These are phyloP conservation scores for Microcebus murinus DNA, from an alignment of 2,113 vertebrate genomes.

Conservation along the genomic window DNA sequence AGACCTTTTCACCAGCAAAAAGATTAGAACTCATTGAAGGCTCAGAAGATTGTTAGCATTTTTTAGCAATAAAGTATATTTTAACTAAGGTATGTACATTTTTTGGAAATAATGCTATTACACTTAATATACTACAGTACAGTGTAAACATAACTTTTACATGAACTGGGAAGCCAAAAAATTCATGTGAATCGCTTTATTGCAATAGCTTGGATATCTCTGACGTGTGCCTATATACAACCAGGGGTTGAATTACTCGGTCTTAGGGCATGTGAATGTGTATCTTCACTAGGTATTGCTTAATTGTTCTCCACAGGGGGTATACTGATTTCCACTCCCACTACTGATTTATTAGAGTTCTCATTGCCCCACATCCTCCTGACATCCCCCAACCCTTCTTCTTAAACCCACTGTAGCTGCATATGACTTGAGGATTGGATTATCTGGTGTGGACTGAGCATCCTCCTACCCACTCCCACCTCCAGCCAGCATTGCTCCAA, in stretches of 20 bases:
- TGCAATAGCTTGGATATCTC: not conserved
- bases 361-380: not conserved
- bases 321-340: not conserved
- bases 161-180: not conserved
- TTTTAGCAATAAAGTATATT: not conserved
- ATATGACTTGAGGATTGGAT: not conserved
- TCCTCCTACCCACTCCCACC: not conserved
- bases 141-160: not conserved
- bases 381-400: not conserved
- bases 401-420: not conserved
- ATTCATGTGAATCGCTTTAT: not conserved
- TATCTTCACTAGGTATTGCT: not conserved
- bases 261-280: not conserved
- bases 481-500: not conserved
- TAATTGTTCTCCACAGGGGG: not conserved
- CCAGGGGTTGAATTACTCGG: not conserved
- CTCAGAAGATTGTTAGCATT: not conserved
- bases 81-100: not conserved
- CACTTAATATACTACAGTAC: not conserved
- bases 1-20: not conserved
- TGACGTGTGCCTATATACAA: not conserved
- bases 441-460: not conserved
- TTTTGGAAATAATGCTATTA: not conserved
- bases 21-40: not conserved
- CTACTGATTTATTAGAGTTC: not conserved